Base-by-base conservation (phyloP, 1,140 invertebrate species). In the Myzus persicae region DNA sequence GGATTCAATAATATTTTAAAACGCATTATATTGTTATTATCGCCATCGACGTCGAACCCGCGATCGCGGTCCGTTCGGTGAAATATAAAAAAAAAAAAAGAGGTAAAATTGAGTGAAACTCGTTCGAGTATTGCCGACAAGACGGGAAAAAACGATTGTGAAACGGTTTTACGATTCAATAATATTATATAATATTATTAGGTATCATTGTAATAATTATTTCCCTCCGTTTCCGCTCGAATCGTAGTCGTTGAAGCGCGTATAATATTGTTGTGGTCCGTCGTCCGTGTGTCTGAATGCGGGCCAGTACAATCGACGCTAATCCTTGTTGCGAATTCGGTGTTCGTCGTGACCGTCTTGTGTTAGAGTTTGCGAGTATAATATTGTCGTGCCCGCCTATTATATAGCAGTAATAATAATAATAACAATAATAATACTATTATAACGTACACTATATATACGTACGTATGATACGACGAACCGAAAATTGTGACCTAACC, bases 161-260 rank as follows among this genome's bases (percentile, higher is more conserved):
- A 88, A 88, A 88, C 85, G 90, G 54, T 91, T 91, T 91, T 91
- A 81, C 90, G 90, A 76, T 90, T 26, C 81, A 7, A n/a, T 40
- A 46, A 46, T 48, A 87, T 18, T 46, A 31, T 88, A 8, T 24
- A 22, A 5, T n/a, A n/a, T n/a, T n/a, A n/a, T n/a, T n/a, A 9
- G 4, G 31, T 18, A n/a, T 18, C n/a, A n/a, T 67, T 18, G 59
- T n/a, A 67, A n/a, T 67, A n/a, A 67, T 67, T n/a, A 18, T 59
- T n/a, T 36, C n/a, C 44, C 18, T 14, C 85, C 44, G 26, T 59
- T 81, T 42, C 24, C 44, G n/a, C 14, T 5, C 38, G 42, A 1
- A 26, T 90, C 36, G 38, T 20, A 51, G 48, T 46, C 76, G 38
- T 81, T 91, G n/a, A 36, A 76, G 8, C 59, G 90, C 2, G 24